Evolutionary conservation across 2,797 vertebrate genomes (phyloP), one percentile per base, ranked within the genome.

Genomic region (Gadopsis marmoratus): DNA sequence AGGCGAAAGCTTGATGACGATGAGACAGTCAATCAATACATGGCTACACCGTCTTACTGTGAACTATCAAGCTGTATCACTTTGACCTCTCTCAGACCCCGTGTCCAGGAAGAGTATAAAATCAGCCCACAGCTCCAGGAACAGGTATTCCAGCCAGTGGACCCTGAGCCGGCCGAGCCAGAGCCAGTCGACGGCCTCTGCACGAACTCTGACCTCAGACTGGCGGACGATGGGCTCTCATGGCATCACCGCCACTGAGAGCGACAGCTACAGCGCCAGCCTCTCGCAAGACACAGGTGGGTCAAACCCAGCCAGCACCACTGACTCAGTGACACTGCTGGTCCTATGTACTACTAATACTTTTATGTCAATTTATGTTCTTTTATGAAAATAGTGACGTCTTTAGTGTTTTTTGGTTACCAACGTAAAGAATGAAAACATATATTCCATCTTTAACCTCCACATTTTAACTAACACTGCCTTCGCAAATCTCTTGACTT

Each of bases 61-160:
- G 61, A 69, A 9, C 17, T 5, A 17, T 47, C 11, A 16, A 70
- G 75, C 67, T 60, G 33, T 17, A 87, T 83, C 78, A 19, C 48
- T 65, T 50, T 60, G 56, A 65, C 39, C 23, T 77, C 29, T 62
- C 56, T 63, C 77, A 94, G 98, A 99, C 61, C 98, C 98, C 0
- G 97, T 99, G 73, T 99, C 98, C 14, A 96, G 98, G 87, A 99
- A 99, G 94, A 99, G 96, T 0, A 97, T 99, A 9, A 99, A 99
- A 89, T 99, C 98, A 0, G 97, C 97, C 0, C 98, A 99, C 93
- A 97, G 98, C 89, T 97, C 97, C 70, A 96, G 98, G 86, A 99
- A 99, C 93, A 94, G 98, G 8, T 99, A 99, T 90, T 99, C 98
- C 70, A 99, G 98, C 94, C 98, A 99, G 88, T 99, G 98, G 98